phyloP scores from a whole-genome alignment of 2,797 vertebrate species.

The Platyrinchus mystaceus region DNA sequence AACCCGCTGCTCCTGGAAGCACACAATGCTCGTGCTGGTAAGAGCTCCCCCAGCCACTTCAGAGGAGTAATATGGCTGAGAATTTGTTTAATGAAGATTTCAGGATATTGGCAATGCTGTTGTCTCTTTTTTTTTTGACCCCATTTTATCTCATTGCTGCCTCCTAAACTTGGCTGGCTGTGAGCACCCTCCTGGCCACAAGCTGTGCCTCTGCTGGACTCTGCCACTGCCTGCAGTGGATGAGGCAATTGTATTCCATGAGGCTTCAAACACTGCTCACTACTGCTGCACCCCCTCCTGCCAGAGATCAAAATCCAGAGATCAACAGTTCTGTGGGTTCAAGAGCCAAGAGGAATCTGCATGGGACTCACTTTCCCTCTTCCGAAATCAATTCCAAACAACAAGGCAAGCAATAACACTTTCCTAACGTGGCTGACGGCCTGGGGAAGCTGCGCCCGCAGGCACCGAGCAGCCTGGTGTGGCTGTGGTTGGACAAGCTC shows the following conservation, averaged over 20 bases:
- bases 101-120: neutral
- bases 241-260: neutral
- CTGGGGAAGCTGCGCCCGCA: neutral
- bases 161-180: neutral
- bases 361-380: neutral
- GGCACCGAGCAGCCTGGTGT: accelerated
- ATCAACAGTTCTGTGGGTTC: neutral
- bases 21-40: neutral
- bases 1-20: neutral
- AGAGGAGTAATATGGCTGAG: neutral
- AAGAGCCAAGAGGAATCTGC: neutral
- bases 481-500: neutral
- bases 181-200: neutral
- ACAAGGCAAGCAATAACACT: neutral
- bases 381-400: neutral
- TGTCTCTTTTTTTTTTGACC: neutral
- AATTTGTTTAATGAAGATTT: neutral
- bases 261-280: neutral
- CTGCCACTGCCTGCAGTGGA: neutral
- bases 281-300: neutral
- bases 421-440: accelerated
- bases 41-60: neutral
- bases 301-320: neutral
- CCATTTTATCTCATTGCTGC: neutral
- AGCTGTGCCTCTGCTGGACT: neutral